Base-by-base conservation (phyloP, 2,797 vertebrate genomes). In the Kryptopterus vitreolus region DNA sequence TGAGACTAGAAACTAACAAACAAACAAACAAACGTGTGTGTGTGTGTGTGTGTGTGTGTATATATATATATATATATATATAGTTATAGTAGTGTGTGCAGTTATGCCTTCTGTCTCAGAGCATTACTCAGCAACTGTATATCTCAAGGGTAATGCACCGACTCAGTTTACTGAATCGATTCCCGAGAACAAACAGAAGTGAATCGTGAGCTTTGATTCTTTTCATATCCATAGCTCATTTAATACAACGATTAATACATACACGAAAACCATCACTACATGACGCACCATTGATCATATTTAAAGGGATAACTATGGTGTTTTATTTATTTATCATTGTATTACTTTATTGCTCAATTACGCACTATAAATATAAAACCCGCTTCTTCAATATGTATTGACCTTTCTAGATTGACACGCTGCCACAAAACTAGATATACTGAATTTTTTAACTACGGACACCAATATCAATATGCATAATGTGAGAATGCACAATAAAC, bases 41-140 rank as follows among this genome's bases (percentile, higher is more conserved):
- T 38, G 5, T 38, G 0, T 43, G 0, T 43, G n/a, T 43, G 6
- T 43, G 6, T 43, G 5, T 38, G 5, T 38, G 0, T 43, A 0
- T 43, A 5, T 43, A 43, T 43, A 43, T 43, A 43, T 43, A 43
- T 43, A 43, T 43, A 43, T 43, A 43, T 43, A 43, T 43, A 43
- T 43, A 43, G n/a, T 16, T 33, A 11, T 33, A 33, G 50, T 35
- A 59, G 31, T 22, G 57, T 13, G 58, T 80, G 50, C 33, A 66
- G 38, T 81, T 33, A 31, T 18, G 26, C 35, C 57, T 77, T 53
- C 11, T 53, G 74, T 53, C 76, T 73, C 3, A 26, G 38, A 22
- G 33, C 68, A 48, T 82, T 82, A 77, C 68, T 72, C 80, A 77
- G 80, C 75, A 82, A 7, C 68, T 43, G 43, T 50, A 66, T 26